Percentiles rank a stretch among this genome's conserved stretches.
phyloP scores from a whole-genome alignment of 2,113 vertebrate genomes.

The Chaetops frenatus region DNA sequence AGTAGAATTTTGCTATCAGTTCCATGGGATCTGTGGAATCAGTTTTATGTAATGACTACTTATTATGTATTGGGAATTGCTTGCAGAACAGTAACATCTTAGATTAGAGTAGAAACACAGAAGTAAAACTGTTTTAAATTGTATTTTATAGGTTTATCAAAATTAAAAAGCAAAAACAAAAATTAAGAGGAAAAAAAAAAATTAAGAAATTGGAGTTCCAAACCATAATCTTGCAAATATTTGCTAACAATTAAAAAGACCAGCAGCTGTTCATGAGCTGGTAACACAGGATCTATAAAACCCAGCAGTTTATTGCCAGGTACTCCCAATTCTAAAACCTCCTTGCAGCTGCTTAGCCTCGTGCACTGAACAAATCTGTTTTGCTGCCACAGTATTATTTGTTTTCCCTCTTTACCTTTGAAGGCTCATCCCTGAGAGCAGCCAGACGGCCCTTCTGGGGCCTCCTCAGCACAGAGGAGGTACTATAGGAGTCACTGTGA shows the following conservation, averaged over 20 bases:
- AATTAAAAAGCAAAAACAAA: background rate
- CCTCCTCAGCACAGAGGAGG: slow-evolving; percentile 81
- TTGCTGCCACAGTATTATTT: background rate
- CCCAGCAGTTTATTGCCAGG: background rate
- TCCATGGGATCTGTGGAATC: background rate
- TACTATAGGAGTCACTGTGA: slow-evolving; percentile 78
- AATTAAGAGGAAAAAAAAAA: background rate
- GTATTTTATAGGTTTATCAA: background rate
- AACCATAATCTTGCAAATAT: background rate
- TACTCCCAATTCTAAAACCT: background rate
- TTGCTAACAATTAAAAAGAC: background rate
- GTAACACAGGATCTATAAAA: background rate
- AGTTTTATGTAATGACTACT: background rate
- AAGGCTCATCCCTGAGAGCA: slow-evolving; percentile 91
- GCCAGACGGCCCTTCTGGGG: slow-evolving; percentile 90
- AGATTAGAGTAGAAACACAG: background rate
- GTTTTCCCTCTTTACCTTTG: slow-evolving; percentile 75
- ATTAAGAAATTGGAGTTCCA: background rate
- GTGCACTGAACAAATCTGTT: accelerated
- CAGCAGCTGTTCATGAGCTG: background rate
- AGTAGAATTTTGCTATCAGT: background rate
- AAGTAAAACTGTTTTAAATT: background rate
- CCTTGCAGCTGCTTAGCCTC: background rate
- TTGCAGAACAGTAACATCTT: background rate
- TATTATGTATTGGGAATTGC: background rate